Conservation (phyloP, 2,113 vertebrate genomes). For the Pedionomus torquatus region DNA sequence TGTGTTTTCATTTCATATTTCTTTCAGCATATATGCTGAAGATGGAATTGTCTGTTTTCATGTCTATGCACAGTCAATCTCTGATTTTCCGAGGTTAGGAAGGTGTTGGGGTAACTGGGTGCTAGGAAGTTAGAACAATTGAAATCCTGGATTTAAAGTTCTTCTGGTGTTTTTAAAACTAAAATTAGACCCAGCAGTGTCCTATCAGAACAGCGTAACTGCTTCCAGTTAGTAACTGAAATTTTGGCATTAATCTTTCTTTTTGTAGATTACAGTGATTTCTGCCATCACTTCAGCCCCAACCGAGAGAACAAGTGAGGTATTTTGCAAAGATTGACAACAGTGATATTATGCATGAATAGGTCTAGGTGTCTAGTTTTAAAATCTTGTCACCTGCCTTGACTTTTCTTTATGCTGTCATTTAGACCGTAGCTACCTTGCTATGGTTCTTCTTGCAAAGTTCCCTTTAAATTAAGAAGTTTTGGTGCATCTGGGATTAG, state of each 20-base stretch:
- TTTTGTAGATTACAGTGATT: neutral
- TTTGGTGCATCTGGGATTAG: neutral
- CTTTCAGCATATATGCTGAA: neutral
- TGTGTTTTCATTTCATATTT: constrained; percentile 2
- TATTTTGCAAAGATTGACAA: neutral
- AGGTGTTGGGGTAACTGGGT: neutral
- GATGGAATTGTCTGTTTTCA: neutral
- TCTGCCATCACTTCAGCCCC: neutral
- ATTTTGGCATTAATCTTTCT: neutral
- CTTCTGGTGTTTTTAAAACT: neutral
- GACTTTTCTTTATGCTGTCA: constrained; percentile 21
- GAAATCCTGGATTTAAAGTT: neutral
- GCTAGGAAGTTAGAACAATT: neutral
- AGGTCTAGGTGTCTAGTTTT: neutral
- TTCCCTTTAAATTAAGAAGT: neutral
- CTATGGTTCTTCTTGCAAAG: neutral
- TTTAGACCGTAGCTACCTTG: neutral
- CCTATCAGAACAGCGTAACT: neutral
- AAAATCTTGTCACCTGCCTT: constrained; percentile 15
- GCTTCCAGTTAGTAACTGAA: neutral
- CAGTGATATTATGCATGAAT: neutral
- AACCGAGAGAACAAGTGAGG: neutral
- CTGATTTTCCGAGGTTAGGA: neutral
- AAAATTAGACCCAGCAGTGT: neutral
- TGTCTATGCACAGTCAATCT: neutral